phyloP scores from a whole-genome alignment of 1,140 invertebrate species.

The Lycorma delicatula region DNA sequence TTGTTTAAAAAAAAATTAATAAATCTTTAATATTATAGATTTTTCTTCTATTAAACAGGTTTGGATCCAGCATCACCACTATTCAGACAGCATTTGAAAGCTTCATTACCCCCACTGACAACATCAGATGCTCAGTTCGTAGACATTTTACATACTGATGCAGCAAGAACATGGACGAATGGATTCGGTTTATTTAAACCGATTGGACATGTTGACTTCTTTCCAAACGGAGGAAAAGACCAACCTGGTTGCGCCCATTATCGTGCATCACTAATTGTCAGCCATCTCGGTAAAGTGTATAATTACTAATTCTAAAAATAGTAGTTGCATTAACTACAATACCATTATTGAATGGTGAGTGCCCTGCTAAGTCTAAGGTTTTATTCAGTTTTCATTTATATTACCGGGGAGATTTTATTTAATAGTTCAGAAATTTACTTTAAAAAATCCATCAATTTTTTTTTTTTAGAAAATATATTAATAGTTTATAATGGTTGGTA shows the following conservation, averaged over 20 bases:
- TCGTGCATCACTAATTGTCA: conserved; percentile 43
- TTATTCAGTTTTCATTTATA: too few relatives aligned
- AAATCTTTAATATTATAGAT: background rate
- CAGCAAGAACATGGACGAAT: conserved; percentile 31
- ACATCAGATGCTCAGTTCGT: conserved; percentile 42
- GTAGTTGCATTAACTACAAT: too few relatives aligned
- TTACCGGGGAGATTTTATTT: too few relatives aligned
- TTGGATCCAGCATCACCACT: conserved; percentile 61
- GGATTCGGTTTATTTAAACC: conserved; percentile 39
- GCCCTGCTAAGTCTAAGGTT: too few relatives aligned
- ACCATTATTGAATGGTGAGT: too few relatives aligned
- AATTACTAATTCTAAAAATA: too few relatives aligned
- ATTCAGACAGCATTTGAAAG: conserved; percentile 46
- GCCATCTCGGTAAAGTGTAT: conserved; percentile 37
- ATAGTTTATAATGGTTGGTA: too few relatives aligned
- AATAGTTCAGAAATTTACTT: too few relatives aligned
- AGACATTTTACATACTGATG: conserved; percentile 45
- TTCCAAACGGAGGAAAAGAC: conserved; percentile 58
- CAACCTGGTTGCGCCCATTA: conserved; percentile 58
- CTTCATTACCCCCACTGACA: conserved; percentile 37
- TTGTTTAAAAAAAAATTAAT: background rate
- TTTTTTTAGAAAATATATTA: too few relatives aligned
- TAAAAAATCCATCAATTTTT: too few relatives aligned
- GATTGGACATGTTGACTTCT: conserved; percentile 61
- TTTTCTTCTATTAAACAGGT: conserved; percentile 35